Base-by-base conservation (phyloP, 2,113 vertebrate species). In the Cyprinus carpio region DNA sequence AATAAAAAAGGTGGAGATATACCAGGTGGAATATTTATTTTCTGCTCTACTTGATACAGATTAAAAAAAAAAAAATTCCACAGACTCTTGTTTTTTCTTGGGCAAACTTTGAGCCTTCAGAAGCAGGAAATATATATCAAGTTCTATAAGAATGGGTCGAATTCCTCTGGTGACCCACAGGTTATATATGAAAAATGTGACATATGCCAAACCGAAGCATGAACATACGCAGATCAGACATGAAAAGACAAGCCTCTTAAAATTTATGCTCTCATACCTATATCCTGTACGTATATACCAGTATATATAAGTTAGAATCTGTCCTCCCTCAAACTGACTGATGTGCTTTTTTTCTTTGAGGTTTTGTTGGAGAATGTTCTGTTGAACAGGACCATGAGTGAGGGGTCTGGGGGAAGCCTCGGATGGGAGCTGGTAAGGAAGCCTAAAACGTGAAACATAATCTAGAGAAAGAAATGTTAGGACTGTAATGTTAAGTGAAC, bases 401-500 rank as follows among this genome's bases (percentile, higher is more conserved):
- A 58, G 43, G 37, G 49, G 84, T 65, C 6, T 34, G 74, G 31
- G 83, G 71, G 43, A 46, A 67, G 34, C 76, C 25, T 71, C 20
- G 10, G 51, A 27, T 34, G 58, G 71, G 71, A 81, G 46, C 62
- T 51, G 62, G 74, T 82, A 74, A n/a, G 37, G 54, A 64, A 69
- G 37, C 69, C 6, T 31, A 15, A n/a, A n/a, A n/a, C n/a, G 74
- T 84, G 86, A 87, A 86, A 90, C 69, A 75, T 86, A 86, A 89
- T 69, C 81, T 88, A 88, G 64, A 87, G 80, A 86, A 75, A 83
- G 85, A 69, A 87, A 89, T 85, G 81, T 85, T 81, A 81, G 31
- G 60, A 87, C 37, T 88, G 84, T 89, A 88, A 87, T n/a, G n/a
- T 87, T 87, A 87, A 90, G 83, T 46, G 37, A 89, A 90, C 83